Evolutionary conservation across 2,888 invertebrate genomes (phyloP).

Genomic region (Eristalinus aeneus): DNA sequence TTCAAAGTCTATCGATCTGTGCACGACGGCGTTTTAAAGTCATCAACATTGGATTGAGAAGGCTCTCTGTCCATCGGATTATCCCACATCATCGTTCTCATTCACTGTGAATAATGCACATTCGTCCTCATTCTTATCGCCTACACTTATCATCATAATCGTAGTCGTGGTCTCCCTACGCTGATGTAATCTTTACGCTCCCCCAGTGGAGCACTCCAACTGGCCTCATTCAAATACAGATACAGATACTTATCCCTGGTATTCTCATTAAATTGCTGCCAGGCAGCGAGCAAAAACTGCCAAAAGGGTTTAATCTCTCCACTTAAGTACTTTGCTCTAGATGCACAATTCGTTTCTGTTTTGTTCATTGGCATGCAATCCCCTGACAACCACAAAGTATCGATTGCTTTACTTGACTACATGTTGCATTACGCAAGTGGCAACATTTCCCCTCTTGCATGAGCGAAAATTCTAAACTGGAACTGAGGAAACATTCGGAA

Average conservation of each 20-base stretch:
- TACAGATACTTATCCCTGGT: conserved; percentile 46
- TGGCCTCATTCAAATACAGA: conserved; percentile 14
- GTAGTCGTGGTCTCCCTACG: background rate
- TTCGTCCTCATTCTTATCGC: background rate
- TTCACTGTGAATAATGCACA: no score
- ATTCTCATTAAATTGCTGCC: conserved; percentile 48
- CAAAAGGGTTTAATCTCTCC: conserved; percentile 1
- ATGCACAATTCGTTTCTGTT: conserved; percentile 21
- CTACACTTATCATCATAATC: background rate
- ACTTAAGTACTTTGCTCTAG: conserved; percentile 56
- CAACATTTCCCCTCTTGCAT: conserved; percentile 23
- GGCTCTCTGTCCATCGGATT: background rate
- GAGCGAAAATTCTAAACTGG: conserved; percentile 32
- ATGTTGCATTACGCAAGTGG: background rate
- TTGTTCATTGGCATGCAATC: background rate
- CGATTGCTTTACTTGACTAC: conserved; percentile 50
- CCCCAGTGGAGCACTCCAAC: background rate
- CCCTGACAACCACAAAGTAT: conserved; percentile 17
- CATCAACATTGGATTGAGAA: background rate
- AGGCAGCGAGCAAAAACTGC: background rate
- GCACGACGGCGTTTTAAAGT: background rate
- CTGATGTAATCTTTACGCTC: background rate
- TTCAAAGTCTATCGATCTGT: background rate
- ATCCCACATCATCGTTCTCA: no score
- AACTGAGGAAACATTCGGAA: conserved; percentile 41